Conservation (phyloP, 2,797 vertebrate genomes). For the Pristis pectinata region DNA sequence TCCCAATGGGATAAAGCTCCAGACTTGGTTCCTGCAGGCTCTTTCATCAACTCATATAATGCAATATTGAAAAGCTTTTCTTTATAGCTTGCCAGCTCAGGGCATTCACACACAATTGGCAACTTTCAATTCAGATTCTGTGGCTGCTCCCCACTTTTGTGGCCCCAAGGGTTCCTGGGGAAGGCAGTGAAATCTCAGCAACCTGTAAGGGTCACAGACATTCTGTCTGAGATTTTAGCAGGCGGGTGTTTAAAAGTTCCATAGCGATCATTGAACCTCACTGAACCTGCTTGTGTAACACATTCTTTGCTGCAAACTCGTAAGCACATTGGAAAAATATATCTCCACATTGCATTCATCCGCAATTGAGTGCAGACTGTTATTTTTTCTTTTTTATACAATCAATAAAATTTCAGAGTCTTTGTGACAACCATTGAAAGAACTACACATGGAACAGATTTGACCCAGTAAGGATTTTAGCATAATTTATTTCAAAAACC, state of each 20-base stretch:
- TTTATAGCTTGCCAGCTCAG: background rate
- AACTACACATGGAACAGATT: background rate
- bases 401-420: background rate
- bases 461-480: background rate
- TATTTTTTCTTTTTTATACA: background rate
- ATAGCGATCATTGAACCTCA: background rate
- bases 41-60: background rate
- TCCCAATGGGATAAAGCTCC: background rate
- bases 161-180: background rate
- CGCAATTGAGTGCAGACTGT: background rate
- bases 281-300: background rate
- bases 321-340: background rate
- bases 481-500: background rate
- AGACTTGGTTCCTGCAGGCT: constrained; percentile 2
- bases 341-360: background rate
- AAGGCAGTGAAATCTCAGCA: background rate
- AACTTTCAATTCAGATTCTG: background rate
- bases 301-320: background rate
- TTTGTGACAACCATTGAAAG: background rate
- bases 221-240: background rate
- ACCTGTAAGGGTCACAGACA: background rate
- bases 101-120: background rate
- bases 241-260: background rate
- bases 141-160: background rate
- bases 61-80: constrained; percentile 4